Evolutionary conservation across 2,797 vertebrate species (phyloP).

Genomic region (Fundulus diaphanus): DNA sequence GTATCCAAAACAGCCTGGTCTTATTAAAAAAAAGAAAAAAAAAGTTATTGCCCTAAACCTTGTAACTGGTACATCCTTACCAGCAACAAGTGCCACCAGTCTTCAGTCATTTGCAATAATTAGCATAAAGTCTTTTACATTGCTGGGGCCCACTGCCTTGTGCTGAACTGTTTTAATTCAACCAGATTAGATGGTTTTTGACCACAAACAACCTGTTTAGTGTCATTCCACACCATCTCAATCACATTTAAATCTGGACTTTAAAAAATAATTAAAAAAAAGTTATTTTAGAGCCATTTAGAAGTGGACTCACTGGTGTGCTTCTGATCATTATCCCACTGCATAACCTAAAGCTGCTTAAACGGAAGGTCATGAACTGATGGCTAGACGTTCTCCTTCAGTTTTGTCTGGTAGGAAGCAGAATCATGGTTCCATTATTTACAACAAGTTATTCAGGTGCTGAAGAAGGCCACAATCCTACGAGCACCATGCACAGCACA

Average conservation of each 20-base stretch:
- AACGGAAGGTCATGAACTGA: too few relatives aligned
- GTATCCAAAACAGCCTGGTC: neutral
- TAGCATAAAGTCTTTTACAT: neutral
- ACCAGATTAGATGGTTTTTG: neutral
- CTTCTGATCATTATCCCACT: neutral
- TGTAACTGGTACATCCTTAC: neutral
- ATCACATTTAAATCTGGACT: neutral
- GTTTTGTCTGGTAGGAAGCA: too few relatives aligned
- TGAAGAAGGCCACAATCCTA: too few relatives aligned
- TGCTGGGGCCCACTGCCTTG: neutral
- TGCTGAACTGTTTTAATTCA: neutral
- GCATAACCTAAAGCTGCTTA: too few relatives aligned
- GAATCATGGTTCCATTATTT: too few relatives aligned
- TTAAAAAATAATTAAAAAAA: too few relatives aligned
- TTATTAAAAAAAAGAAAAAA: too few relatives aligned
- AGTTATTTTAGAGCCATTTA: neutral
- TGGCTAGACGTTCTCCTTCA: too few relatives aligned
- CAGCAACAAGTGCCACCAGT: neutral
- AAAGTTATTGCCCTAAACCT: neutral
- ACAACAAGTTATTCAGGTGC: too few relatives aligned
- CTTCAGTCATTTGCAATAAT: neutral
- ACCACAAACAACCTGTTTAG: neutral
- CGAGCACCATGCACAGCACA: too few relatives aligned
- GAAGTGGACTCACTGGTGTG: neutral
- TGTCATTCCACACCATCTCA: neutral